A percentile compares a stretch with the other conserved stretches of the same genome.
phyloP scores from a whole-genome alignment of 1,140 invertebrate species.

The Pachyrhynchus sulphureomaculatus region DNA sequence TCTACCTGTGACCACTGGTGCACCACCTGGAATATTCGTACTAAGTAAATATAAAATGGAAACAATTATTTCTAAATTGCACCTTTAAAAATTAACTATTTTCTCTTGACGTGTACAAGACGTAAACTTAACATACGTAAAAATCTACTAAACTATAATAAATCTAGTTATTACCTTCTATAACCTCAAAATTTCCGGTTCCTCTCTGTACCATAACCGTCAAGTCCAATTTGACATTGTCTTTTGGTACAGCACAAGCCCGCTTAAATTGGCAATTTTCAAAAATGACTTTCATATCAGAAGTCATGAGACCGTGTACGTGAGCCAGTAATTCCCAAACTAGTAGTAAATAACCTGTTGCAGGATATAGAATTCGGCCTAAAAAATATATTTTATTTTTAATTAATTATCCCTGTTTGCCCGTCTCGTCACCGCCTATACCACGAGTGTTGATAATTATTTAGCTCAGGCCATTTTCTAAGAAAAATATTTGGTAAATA shows the following conservation, averaged over 20 bases:
- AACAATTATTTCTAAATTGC: too few relatives aligned
- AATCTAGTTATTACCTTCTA: too few relatives aligned
- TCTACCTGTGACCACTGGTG: constrained; percentile 73
- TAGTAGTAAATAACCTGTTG: constrained; percentile 81
- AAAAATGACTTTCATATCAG: constrained; percentile 78
- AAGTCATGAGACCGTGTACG: constrained; percentile 63
- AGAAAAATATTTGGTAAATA: too few relatives aligned
- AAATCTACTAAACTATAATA: too few relatives aligned
- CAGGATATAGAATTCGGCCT: constrained; percentile 84
- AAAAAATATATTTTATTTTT: constrained; percentile 16
- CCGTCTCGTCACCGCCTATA: too few relatives aligned
- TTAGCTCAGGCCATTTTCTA: too few relatives aligned
- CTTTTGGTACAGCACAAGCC: constrained; percentile 76
- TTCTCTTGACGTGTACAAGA: too few relatives aligned
- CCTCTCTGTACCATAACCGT: constrained; percentile 80
- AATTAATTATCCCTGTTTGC: too few relatives aligned
- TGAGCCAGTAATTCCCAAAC: constrained; percentile 87
- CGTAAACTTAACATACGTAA: too few relatives aligned
- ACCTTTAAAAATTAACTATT: too few relatives aligned
- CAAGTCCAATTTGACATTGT: constrained; percentile 74
- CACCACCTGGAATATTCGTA: constrained; percentile 76
- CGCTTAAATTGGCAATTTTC: constrained; percentile 82
- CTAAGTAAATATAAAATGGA: constrained; percentile 80
- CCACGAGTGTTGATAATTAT: too few relatives aligned
- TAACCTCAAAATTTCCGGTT: constrained; percentile 76